Evolutionary conservation across 2,888 invertebrate species (phyloP).

Genomic region (Alsophila aescularia): DNA sequence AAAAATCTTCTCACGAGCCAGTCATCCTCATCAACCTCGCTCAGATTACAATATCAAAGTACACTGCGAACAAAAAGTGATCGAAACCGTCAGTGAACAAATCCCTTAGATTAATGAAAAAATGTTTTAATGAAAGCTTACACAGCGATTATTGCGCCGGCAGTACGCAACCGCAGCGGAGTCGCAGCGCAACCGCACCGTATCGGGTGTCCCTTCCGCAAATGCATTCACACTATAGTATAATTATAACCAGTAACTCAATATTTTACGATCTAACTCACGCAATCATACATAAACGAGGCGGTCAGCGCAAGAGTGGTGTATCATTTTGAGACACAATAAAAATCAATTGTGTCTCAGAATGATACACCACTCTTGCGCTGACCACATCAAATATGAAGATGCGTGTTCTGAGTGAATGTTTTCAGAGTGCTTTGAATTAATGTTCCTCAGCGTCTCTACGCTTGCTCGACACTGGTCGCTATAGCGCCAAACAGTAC

Average conservation of each 20-base stretch:
- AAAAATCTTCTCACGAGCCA: not conserved
- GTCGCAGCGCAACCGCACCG: constrained; percentile 44
- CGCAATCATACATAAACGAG: not conserved
- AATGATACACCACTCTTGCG: no score
- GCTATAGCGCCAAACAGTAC: no score
- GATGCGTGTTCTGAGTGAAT: no score
- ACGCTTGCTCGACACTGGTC: no score
- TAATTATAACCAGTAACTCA: not conserved
- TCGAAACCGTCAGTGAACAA: not conserved
- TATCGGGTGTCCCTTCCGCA: constrained; percentile 70
- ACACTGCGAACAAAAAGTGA: constrained; percentile 3
- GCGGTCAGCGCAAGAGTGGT: no score
- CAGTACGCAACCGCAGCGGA: constrained; percentile 48
- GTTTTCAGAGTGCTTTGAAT: no score
- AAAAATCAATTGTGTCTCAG: no score
- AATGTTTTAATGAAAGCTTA: constrained; percentile 35
- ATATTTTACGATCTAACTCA: not conserved
- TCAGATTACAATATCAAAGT: not conserved
- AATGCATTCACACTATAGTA: constrained; percentile 32
- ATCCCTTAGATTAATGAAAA: constrained; percentile 9
- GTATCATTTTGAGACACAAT: no score
- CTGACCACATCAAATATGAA: no score
- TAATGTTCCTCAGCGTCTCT: no score
- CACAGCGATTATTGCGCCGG: constrained; percentile 34
- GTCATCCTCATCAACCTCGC: not conserved